Base-by-base conservation (phyloP, 2,113 vertebrate genomes). In the Urocolius indicus region DNA sequence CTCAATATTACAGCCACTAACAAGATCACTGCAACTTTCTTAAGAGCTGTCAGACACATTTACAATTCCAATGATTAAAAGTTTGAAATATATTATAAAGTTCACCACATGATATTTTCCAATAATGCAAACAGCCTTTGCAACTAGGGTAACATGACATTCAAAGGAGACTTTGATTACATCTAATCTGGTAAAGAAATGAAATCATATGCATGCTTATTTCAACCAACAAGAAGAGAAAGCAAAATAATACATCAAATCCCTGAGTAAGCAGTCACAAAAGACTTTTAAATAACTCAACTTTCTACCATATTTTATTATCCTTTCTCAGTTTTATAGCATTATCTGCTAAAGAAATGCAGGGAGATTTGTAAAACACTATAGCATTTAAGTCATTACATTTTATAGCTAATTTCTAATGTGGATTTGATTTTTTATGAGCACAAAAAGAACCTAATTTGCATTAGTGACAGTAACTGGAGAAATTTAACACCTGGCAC, bases 321-420 rank as follows among this genome's bases (percentile, higher is more conserved):
- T 98, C 97, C 94, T 97, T 96, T 97, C 85, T 96, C 95, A 89
- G 95, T 98, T 98, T 98, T 98, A 98, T 97, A 94, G 97, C 97
- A 93, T 98, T 98, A 98, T 98, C 98, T 98, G 92, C 97, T 94
- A 78, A 61, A 97, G 98, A 98, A 98, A 98, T 97, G 98, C 96
- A 97, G 96, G 84, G 98, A 98, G 98, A 98, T 98, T 98, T 98
- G 98, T 98, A 98, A 98, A 98, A 98, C 98, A 98, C 98, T 97
- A 97, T 97, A 98, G 98, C 98, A 98, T 98, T 98, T 98, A 98
- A 98, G 98, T 98, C 98, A 98, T 98, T 98, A 98, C 97, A 97
- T 98, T 98, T 98, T 98, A 98, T 98, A 98, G 98, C 98, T 98
- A 98, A 98, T 98, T 98, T 98, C 98, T 98, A 98, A 98, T 98